Base-by-base conservation (phyloP, 2,113 vertebrate genomes). In the Pangasianodon hypophthalmus region DNA sequence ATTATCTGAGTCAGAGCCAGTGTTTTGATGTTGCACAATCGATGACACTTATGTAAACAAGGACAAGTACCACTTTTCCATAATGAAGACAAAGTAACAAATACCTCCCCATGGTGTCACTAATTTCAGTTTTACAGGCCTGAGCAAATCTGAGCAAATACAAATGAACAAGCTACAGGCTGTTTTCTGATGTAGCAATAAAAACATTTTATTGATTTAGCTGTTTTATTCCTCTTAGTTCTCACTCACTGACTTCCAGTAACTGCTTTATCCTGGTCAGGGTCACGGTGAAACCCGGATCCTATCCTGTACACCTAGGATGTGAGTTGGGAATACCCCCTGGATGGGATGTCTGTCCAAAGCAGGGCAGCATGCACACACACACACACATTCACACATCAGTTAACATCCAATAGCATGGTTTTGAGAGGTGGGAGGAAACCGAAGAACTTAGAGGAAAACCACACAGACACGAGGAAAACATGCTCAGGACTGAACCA, bases 21-120 rank as follows among this genome's bases (percentile, higher is more conserved):
- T 69, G 84, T 85, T 85, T 50, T 85, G 24, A 85, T 69, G 84
- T 67, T 85, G 60, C 41, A 86, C 62, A 86, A 86, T 86, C 62
- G 46, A 86, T 86, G 84, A 32, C 62, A 86, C 62, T 86, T 86
- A 19, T 50, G 84, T 69, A 86, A 67, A 86, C 46, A 69, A 50
- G 62, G 84, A 50, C 44, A 69, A 69, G 84, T 50, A 69, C 44
- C 62, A 69, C 29, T 21, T 69, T 67, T 69, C 29, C 1, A 69
- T 86, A 19, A 69, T 32, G 62, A 32, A 48, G 84, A 86, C 44
- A 69, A 29, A 69, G 62, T 21, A 86, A 69, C 41, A 85, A 85
- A 69, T 69, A 50, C 60, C 41, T 69, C 62, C 46, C 29, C 6
- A 6, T 69, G 60, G 62, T 85, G 62, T 62, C 14, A 50, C 84